These are phyloP conservation scores for Blastomussa wellsi DNA, from an alignment of 92 coral and sea anemone species.

Conservation along the genomic window DNA sequence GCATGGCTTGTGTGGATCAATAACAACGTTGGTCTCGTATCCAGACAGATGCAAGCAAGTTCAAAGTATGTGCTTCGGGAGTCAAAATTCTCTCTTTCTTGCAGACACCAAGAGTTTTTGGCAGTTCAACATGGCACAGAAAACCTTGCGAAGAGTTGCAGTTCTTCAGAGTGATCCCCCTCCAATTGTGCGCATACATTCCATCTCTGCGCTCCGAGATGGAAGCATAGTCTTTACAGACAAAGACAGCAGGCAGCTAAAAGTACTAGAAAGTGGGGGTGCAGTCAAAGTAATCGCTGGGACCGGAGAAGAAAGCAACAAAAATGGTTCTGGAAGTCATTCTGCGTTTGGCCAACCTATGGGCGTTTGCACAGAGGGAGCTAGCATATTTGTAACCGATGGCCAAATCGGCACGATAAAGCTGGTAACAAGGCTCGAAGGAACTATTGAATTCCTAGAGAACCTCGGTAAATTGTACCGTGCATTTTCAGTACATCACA, in stretches of 20 bases:
- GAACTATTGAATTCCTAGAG: slow-evolving; percentile 37
- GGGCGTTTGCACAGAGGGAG: slow-evolving; percentile 39
- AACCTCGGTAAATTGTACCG: slow-evolving; percentile 36
- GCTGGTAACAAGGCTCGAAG: slow-evolving; percentile 33
- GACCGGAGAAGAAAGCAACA: slow-evolving; percentile 47
- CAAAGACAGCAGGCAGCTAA: slow-evolving; percentile 36
- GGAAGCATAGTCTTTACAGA: slow-evolving; percentile 36
- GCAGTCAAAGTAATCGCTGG: slow-evolving; percentile 41
- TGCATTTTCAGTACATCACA: slow-evolving; percentile 19
- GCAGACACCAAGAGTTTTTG: slow-evolving; percentile 44
- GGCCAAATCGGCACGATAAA: slow-evolving; percentile 40
- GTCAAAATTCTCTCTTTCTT: slow-evolving; percentile 45
- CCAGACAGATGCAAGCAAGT: slow-evolving; percentile 43
- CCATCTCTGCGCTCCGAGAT: slow-evolving; percentile 30
- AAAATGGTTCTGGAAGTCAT: slow-evolving; percentile 43
- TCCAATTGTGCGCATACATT: slow-evolving; percentile 20
- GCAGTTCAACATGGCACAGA: slow-evolving; percentile 37
- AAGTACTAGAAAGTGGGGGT: slow-evolving; percentile 12
- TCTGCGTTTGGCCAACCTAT: slow-evolving; percentile 47
- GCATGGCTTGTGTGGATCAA: slow-evolving; percentile 35
- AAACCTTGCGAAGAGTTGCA: slow-evolving; percentile 29
- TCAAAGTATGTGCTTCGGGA: slow-evolving; percentile 38
- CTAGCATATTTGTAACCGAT: slow-evolving; percentile 39
- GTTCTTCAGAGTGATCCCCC: slow-evolving; percentile 23
- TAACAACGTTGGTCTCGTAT: slow-evolving; percentile 17